Evolutionary conservation across 2,113 vertebrate species (phyloP).

Genomic region (Upupa epops): DNA sequence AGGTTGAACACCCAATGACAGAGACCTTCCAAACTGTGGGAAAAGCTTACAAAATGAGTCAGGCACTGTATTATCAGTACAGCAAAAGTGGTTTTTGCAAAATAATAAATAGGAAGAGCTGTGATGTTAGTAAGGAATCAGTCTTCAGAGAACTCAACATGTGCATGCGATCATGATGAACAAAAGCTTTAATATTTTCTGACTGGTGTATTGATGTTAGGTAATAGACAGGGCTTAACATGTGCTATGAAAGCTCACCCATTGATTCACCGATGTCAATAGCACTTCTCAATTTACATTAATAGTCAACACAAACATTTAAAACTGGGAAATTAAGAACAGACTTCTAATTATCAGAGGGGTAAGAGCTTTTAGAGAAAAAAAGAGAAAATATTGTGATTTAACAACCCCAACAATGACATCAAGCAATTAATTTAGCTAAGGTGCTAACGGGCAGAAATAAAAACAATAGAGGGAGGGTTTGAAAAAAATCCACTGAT

Average conservation of each 20-base stretch:
- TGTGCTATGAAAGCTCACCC: background rate
- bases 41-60: background rate
- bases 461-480: too few species aligned
- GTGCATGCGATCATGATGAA: background rate
- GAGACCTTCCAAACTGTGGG: background rate
- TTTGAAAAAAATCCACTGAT: too few species aligned
- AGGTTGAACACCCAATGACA: background rate
- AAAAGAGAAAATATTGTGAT: fast-evolving
- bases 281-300: background rate
- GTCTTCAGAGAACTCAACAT: background rate
- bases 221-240: background rate
- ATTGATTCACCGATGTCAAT: background rate
- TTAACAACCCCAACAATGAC: too few species aligned
- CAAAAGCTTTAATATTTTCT: background rate
- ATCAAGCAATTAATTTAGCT: too few species aligned
- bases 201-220: background rate
- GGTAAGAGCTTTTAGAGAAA: background rate
- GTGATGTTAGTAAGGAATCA: background rate
- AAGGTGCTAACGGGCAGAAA: too few species aligned
- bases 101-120: background rate
- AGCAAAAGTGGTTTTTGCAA: background rate
- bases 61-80: background rate
- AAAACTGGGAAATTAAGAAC: background rate
- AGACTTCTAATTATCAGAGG: background rate
- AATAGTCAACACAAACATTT: background rate